A percentile compares a stretch with the other conserved stretches of the same genome.
phyloP scores from a whole-genome alignment of 1,140 invertebrate species.

The Ostrea edulis region DNA sequence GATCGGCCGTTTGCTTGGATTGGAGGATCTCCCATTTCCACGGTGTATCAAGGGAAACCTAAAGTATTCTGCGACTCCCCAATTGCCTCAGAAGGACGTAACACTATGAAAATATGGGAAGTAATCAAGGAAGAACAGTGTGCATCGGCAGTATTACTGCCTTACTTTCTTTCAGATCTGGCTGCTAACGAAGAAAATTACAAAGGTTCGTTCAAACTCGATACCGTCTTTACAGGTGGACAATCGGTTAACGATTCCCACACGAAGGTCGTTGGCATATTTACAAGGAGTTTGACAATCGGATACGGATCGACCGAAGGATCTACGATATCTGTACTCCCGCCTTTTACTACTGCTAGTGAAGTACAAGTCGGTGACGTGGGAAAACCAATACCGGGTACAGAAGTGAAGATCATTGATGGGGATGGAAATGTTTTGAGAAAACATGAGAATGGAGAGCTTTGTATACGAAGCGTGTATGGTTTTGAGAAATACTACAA shows the following conservation, averaged over 20 bases:
- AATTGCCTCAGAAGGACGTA: too few species aligned
- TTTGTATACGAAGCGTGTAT: background rate
- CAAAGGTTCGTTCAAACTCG: background rate
- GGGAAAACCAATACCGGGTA: conserved; percentile 22
- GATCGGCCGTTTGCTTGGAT: conserved; percentile 43
- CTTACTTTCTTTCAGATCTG: background rate
- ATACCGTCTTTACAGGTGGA: background rate
- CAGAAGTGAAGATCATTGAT: conserved; percentile 39
- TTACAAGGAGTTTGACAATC: background rate
- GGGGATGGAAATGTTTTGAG: background rate
- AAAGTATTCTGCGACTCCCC: too few species aligned
- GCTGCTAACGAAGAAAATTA: background rate
- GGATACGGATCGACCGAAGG: conserved; percentile 37
- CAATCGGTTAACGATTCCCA: background rate
- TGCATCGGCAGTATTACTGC: too few species aligned
- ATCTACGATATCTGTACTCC: background rate
- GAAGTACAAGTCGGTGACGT: background rate
- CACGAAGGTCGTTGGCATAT: background rate
- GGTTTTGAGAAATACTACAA: background rate
- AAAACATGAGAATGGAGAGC: background rate
- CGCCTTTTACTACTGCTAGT: background rate
- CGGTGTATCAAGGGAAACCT: background rate
- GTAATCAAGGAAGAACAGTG: too few species aligned
- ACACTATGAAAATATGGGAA: too few species aligned
- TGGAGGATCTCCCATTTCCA: background rate